These are phyloP conservation scores for Scaptodrosophila latifasciaeformis DNA, from an alignment of 2,888 invertebrate species.

Conservation along the genomic window DNA sequence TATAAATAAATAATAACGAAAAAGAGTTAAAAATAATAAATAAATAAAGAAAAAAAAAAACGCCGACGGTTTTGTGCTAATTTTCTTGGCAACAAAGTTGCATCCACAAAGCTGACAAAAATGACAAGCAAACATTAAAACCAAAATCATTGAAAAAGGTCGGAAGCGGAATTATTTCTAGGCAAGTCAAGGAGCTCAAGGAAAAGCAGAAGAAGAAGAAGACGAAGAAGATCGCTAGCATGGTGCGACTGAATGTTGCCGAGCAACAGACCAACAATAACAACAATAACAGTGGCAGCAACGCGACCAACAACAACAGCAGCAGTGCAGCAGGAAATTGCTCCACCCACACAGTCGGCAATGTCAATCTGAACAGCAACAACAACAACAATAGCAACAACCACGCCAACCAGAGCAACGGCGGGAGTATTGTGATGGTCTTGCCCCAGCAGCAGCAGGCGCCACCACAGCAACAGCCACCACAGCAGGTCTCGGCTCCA, in stretches of 20 bases:
- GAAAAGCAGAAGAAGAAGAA: too few species aligned
- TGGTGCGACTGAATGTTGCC: constrained; percentile 74
- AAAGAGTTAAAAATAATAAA: constrained; percentile 23
- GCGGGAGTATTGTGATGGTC: constrained; percentile 61
- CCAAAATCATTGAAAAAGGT: too few species aligned
- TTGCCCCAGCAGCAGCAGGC: constrained; percentile 41
- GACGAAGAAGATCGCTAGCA: too few species aligned
- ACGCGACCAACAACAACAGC: constrained; percentile 21
- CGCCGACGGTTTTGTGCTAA: constrained; percentile 22
- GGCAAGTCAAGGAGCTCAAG: too few species aligned
- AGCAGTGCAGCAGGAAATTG: too few species aligned
- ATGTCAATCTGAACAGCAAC: constrained; percentile 31
- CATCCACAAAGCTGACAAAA: constrained; percentile 28
- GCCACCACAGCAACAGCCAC: constrained; percentile 25
- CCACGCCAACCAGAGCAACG: constrained; percentile 24
- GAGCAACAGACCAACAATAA: constrained; percentile 59
- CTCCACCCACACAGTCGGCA: too few species aligned
- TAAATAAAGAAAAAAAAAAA: constrained; percentile 14
- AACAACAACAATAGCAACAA: constrained; percentile 37
- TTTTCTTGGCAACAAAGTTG: constrained; percentile 26
- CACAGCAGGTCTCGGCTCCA: constrained; percentile 29
- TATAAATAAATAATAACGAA: too few species aligned
- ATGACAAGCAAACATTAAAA: constrained; percentile 7
- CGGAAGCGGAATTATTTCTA: too few species aligned
- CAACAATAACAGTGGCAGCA: constrained; percentile 27